Evolutionary conservation across 2,888 invertebrate species (phyloP).

Genomic region (Ormia ochracea): DNA sequence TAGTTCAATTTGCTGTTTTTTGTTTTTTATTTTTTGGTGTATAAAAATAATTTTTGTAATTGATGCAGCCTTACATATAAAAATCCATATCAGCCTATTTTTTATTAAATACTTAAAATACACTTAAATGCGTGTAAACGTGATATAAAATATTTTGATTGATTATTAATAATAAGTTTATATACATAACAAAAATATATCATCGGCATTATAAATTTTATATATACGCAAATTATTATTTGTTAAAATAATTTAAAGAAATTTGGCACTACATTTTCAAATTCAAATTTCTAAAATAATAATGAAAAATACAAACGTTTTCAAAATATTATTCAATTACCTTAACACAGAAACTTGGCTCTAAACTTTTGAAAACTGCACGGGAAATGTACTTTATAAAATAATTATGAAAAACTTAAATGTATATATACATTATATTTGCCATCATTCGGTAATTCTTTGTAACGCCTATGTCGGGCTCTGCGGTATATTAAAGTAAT

Average conservation of each 20-base stretch:
- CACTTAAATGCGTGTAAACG: constrained; percentile 34
- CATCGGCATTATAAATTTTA: constrained; percentile 13
- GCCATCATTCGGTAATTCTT: too few species aligned
- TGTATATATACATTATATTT: too few species aligned
- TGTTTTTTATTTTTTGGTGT: constrained; percentile 33
- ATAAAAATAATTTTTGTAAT: constrained; percentile 17
- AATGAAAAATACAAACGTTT: neutral
- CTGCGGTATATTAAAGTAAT: too few species aligned
- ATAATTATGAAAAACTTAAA: too few species aligned
- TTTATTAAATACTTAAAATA: constrained; percentile 38
- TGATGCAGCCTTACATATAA: constrained; percentile 23
- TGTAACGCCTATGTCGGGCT: too few species aligned
- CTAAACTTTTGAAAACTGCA: too few species aligned
- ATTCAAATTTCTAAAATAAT: neutral
- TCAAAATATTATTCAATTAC: neutral
- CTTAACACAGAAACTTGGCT: too few species aligned
- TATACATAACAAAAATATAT: constrained; percentile 46
- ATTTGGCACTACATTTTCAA: constrained; percentile 29
- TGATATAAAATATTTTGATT: constrained; percentile 29
- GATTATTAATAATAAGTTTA: constrained; percentile 8
- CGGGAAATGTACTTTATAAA: too few species aligned
- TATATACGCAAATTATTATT: neutral
- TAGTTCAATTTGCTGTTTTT: neutral
- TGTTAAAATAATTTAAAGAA: constrained; percentile 1
- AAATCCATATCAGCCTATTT: constrained; percentile 20